Percentiles rank a stretch among this genome's conserved stretches.
phyloP scores from a whole-genome alignment of 2,113 vertebrate genomes.

The Ptilonorhynchus violaceus region DNA sequence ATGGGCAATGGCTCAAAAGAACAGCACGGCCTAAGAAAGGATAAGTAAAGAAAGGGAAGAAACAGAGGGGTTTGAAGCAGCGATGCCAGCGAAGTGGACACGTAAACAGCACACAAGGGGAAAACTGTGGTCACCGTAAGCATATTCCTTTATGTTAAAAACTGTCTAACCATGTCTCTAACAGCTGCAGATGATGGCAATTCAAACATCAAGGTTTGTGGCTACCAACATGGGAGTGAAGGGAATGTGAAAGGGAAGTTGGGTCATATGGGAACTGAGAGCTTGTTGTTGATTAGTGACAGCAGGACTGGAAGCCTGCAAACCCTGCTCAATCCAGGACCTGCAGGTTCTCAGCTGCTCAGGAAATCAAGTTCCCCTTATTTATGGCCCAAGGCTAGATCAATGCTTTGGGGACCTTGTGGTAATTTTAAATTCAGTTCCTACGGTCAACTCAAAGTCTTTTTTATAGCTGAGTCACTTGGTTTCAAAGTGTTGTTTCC shows the following conservation, averaged over 20 bases:
- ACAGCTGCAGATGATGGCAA: neutral
- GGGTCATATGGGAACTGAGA: neutral
- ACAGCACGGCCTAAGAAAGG: neutral
- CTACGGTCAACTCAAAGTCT: neutral
- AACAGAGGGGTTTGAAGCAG: neutral
- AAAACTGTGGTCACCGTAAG: slow-evolving; percentile 3
- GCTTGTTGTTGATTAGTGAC: neutral
- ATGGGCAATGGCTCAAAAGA: neutral
- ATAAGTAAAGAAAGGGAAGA: slow-evolving; percentile 1
- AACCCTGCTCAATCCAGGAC: neutral
- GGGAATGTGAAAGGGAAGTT: neutral
- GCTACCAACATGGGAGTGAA: neutral
- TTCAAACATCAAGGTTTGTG: neutral
- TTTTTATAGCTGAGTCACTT: neutral
- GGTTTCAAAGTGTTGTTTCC: slow-evolving; percentile 7
- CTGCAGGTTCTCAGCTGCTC: neutral
- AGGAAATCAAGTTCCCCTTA: neutral
- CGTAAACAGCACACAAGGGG: neutral
- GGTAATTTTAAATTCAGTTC: neutral
- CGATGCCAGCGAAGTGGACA: neutral
- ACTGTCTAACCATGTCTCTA: neutral
- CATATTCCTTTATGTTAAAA: slow-evolving; percentile 9
- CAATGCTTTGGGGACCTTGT: neutral
- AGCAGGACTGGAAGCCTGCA: neutral
- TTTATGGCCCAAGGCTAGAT: neutral